Base-by-base conservation (phyloP, 2,888 invertebrate genomes). In the Caenorhabditis sp. region DNA sequence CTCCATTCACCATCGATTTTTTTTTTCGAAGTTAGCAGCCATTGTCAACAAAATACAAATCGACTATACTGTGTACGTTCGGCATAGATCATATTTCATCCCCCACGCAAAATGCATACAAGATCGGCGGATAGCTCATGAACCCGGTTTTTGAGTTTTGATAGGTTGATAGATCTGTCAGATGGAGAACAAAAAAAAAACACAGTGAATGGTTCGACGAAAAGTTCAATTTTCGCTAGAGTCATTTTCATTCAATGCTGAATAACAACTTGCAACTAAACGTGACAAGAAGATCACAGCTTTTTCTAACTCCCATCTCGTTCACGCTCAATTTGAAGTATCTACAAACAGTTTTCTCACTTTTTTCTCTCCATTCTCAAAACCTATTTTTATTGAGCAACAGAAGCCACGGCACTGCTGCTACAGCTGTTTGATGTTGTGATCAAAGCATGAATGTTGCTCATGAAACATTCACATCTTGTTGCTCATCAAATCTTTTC, bases 401-500 rank as follows among this genome's bases (percentile, higher is more conserved):
- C 12, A 10, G 31, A 8, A 38, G 38, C 38, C 6, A 12, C 12
- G 24, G 2, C 51, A 51, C 74, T 54, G 49, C 64, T 64, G 24
- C 12, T 61, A 51, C 74, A 64, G 49, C 64, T 64, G 64, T 64
- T 44, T 68, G 51, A 56, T 77, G 79, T 70, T 79, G 63, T 64
- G 79, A 79, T 79, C 76, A 24, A 38, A 61, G 54, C 63, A 68
- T 76, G 41, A 49, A 69, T 44, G 24, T 38, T 58, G 49, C 59
- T 68, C 76, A 68, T 70, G 77, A 77, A 77, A 77, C 77, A 77
- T 66, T 68, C 66, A 49, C 74, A 56, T 76, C 41, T 51, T 68
- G 69, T 51, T 68, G 69, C 69, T 77, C 77, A 77, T 73, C 79
- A 72, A 72, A 66, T 3, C n/a, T 54, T 63, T 41, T 31, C 24